These are phyloP conservation scores for Oceanodroma tethys DNA, from an alignment of 2,113 vertebrate species.

Conservation along the genomic window DNA sequence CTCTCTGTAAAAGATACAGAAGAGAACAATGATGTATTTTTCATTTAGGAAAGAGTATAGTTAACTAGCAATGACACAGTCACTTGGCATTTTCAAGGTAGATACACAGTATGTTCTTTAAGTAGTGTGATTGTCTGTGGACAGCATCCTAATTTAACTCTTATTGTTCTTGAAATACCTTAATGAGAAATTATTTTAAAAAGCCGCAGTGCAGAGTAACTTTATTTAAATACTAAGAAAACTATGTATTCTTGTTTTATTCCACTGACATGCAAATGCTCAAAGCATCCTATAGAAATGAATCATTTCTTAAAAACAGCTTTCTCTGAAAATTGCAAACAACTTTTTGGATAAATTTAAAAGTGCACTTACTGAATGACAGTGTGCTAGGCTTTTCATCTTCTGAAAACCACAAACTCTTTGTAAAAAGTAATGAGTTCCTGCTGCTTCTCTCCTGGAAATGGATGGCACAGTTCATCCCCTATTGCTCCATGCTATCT, in stretches of 20 bases:
- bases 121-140: not conserved
- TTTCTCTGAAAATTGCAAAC: not conserved
- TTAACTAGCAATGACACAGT: not conserved
- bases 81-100: not conserved
- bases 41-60: not conserved
- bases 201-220: not conserved
- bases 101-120: not conserved
- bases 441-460: not conserved
- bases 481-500: not conserved
- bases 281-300: not conserved
- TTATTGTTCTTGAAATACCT: not conserved
- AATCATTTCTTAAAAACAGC: not conserved
- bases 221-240: not conserved
- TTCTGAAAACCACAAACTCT: not conserved
- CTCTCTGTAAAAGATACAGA: not conserved
- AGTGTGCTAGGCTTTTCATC: not conserved
- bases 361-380: not conserved
- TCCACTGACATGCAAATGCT: not conserved
- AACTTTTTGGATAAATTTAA: not conserved
- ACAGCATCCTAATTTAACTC: not conserved
- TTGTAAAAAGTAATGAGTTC: not conserved
- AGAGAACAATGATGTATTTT: not conserved
- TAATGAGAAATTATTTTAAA: not conserved
- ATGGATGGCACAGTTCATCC: not conserved
- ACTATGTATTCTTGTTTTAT: not conserved